These are phyloP conservation scores for Thinocorus orbignyianus DNA, from an alignment of 2,113 vertebrate genomes.

Conservation along the genomic window DNA sequence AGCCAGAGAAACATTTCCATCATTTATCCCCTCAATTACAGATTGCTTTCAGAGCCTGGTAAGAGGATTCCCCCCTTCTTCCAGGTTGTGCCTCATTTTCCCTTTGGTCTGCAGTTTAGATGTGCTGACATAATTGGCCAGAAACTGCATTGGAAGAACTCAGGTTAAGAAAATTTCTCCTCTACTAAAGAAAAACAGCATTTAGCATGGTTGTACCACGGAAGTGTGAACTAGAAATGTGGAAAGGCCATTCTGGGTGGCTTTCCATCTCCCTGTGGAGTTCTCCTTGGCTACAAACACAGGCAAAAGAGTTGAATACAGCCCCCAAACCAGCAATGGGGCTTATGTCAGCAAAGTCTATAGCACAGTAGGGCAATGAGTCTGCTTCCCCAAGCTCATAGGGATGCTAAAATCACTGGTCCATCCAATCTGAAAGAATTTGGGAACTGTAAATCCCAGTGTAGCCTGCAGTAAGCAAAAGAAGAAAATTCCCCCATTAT, in stretches of 20 bases:
- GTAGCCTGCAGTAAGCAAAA: background rate
- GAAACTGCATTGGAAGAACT: background rate
- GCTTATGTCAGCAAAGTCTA: background rate
- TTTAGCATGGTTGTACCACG: background rate
- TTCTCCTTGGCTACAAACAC: background rate
- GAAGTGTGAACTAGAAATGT: background rate
- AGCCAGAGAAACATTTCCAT: background rate
- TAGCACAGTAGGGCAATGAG: background rate
- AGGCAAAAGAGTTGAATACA: background rate
- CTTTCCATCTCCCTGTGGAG: background rate
- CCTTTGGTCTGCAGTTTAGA: background rate
- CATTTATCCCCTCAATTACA: background rate
- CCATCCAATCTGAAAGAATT: background rate
- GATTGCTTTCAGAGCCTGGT: background rate
- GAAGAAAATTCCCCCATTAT: background rate
- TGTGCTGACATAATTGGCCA: background rate
- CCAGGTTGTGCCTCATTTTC: background rate
- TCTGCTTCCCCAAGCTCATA: background rate
- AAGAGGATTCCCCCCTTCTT: background rate
- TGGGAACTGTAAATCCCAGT: too few relatives aligned
- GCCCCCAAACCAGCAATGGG: background rate
- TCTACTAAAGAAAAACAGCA: background rate
- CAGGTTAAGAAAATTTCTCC: background rate
- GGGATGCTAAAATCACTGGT: background rate
- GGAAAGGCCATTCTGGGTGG: background rate